These are phyloP conservation scores for Volucella bombylans DNA, from an alignment of 2,888 invertebrate species.

Conservation along the genomic window DNA sequence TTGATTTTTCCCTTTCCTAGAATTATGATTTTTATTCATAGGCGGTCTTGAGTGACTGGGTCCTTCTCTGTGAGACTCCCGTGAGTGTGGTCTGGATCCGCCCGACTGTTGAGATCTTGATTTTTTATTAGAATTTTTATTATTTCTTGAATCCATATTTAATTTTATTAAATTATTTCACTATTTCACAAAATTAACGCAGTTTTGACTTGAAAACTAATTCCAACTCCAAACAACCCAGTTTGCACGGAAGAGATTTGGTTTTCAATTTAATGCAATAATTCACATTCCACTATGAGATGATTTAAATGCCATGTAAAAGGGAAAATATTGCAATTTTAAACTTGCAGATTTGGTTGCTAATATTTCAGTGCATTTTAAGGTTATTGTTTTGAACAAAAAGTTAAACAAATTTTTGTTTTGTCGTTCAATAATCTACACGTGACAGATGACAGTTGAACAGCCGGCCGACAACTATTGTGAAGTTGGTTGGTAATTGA, in stretches of 20 bases:
- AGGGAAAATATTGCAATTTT: constrained; percentile 1
- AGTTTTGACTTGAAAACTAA: not conserved
- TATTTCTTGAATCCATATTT: constrained; percentile 28
- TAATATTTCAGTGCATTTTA: not conserved
- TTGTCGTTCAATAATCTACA: constrained; percentile 19
- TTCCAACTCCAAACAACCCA: not conserved
- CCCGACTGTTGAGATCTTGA: not conserved
- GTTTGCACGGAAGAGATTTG: not conserved
- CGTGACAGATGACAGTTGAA: constrained; percentile 59
- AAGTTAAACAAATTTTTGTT: not conserved
- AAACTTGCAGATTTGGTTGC: not conserved
- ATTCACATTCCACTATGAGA: not conserved
- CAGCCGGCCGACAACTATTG: constrained; percentile 51
- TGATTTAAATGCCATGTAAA: not conserved
- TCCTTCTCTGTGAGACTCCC: not conserved
- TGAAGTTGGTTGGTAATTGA: constrained; percentile 53
- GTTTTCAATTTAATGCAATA: not conserved
- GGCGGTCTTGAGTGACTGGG: not conserved
- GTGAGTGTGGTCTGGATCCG: not conserved
- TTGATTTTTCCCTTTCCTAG: not conserved
- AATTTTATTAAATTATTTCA: constrained; percentile 10
- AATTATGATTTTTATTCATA: not conserved
- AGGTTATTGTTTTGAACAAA: not conserved
- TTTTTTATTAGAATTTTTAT: constrained; percentile 4
- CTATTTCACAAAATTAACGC: not conserved